These are phyloP conservation scores for Pandemis corylana DNA, from an alignment of 2,888 invertebrate genomes.

Conservation along the genomic window DNA sequence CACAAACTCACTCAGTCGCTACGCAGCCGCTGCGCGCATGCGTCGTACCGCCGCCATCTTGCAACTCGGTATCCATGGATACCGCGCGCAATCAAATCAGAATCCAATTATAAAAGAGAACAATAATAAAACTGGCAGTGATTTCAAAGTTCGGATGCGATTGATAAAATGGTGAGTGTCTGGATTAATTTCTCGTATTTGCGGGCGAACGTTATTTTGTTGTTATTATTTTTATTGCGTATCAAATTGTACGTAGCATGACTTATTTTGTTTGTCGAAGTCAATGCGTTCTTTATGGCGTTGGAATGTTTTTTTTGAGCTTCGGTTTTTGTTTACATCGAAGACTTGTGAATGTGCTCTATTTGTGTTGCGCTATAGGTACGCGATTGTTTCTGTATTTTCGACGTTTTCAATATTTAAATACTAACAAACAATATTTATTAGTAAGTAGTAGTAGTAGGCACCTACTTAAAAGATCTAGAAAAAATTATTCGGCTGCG, in stretches of 20 bases:
- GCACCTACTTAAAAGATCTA: no score
- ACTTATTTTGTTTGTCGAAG: slow-evolving; percentile 29
- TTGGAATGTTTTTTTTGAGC: slow-evolving; percentile 18
- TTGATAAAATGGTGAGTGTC: slow-evolving; percentile 24
- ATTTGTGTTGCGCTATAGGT: not conserved
- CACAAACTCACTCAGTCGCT: slow-evolving; percentile 20
- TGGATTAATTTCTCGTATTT: not conserved
- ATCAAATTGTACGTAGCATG: slow-evolving; percentile 25
- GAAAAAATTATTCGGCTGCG: no score
- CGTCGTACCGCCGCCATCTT: slow-evolving; percentile 37
- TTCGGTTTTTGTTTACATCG: not conserved
- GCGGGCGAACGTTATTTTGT: slow-evolving; percentile 24
- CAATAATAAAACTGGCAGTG: slow-evolving; percentile 12
- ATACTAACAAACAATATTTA: not conserved
- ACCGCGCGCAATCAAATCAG: slow-evolving; percentile 29
- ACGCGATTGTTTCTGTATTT: not conserved
- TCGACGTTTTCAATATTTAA: no score
- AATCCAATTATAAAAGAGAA: slow-evolving; percentile 2
- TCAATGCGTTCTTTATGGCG: slow-evolving; percentile 10
- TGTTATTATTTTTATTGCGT: slow-evolving; percentile 32
- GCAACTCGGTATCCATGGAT: slow-evolving; percentile 27
- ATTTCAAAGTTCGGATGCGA: slow-evolving; percentile 22
- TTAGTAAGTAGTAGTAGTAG: not conserved
- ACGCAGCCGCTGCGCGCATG: slow-evolving; percentile 31
- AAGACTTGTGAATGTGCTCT: not conserved